A percentile compares a stretch with the other conserved stretches of the same genome.
Conservation (phyloP, 2,888 invertebrate genomes). For the Noctua comes region DNA sequence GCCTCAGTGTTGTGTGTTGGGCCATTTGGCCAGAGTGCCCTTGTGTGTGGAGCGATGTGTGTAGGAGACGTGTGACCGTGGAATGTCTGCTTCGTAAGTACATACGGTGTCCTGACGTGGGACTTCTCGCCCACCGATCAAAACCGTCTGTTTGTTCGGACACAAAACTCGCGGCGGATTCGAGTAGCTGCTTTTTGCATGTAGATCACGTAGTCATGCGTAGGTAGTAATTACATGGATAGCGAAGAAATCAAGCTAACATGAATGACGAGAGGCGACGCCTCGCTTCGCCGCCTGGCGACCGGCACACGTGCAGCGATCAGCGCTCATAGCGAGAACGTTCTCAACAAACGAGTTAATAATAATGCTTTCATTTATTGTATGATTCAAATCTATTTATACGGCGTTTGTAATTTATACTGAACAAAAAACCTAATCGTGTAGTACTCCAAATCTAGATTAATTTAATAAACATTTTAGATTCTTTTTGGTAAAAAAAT, state of each 20-base stretch:
- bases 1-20: conserved; percentile 87
- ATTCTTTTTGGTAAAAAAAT: conserved; percentile 29
- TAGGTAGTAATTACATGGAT: conserved; percentile 77
- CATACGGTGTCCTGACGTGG: conserved; percentile 79
- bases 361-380: conserved; percentile 78
- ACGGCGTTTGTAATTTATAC: conserved; percentile 61
- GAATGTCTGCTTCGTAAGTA: conserved; percentile 88
- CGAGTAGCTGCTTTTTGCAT: conserved; percentile 72
- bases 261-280: conserved; percentile 84
- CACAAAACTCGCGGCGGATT: conserved; percentile 63
- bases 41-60: conserved; percentile 85
- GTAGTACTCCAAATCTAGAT: conserved; percentile 48
- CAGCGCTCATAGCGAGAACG: conserved; percentile 74
- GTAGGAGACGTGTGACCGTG: conserved; percentile 88
- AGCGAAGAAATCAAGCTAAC: conserved; percentile 79
- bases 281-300: conserved; percentile 81
- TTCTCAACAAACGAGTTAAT: conserved; percentile 78
- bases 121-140: conserved; percentile 73
- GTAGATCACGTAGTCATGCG: conserved; percentile 72
- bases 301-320: conserved; percentile 83
- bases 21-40: conserved; percentile 86
- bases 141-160: conserved; percentile 64
- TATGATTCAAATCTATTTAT: conserved; percentile 68
- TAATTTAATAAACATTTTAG: conserved; percentile 32
- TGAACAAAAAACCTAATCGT: conserved; percentile 57